phyloP scores from a whole-genome alignment of 2,888 invertebrate species.

The Entomobrya multifasciata region DNA sequence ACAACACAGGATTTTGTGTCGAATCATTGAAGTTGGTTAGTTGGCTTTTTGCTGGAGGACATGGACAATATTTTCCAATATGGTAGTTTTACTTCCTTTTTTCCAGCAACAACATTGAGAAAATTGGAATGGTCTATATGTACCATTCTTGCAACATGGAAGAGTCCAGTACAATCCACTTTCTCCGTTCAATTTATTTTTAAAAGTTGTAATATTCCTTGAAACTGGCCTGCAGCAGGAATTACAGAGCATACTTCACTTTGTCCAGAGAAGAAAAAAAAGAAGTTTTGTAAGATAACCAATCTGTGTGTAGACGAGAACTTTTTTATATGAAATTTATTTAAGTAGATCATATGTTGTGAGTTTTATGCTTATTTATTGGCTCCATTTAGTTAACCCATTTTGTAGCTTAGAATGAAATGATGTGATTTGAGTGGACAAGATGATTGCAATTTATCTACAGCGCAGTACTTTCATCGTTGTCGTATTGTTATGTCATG shows the following conservation, averaged over 20 bases:
- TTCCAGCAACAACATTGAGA: too few species aligned
- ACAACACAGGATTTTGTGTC: too few species aligned
- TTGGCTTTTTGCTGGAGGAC: not conserved
- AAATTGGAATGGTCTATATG: too few species aligned
- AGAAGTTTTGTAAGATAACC: not conserved
- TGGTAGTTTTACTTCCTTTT: not conserved
- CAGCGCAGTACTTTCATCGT: not conserved
- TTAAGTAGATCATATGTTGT: constrained; percentile 23
- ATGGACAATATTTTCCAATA: constrained; percentile 3
- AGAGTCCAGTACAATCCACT: not conserved
- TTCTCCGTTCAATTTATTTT: constrained; percentile 14
- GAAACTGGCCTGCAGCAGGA: not conserved
- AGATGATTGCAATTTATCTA: constrained; percentile 66
- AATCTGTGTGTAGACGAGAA: too few species aligned
- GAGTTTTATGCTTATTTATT: constrained; percentile 61
- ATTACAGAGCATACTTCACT: not conserved
- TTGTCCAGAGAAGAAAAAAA: not conserved
- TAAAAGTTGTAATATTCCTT: not conserved
- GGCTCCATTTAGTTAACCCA: constrained; percentile 63
- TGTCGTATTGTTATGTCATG: constrained; percentile 20
- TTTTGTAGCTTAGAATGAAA: constrained; percentile 16
- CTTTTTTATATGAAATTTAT: not conserved
- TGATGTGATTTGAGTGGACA: constrained; percentile 68
- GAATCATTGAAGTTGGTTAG: too few species aligned
- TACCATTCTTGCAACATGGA: not conserved